These are phyloP conservation scores for Plestiodon gilberti DNA, from an alignment of 2,113 vertebrate genomes.

Conservation along the genomic window DNA sequence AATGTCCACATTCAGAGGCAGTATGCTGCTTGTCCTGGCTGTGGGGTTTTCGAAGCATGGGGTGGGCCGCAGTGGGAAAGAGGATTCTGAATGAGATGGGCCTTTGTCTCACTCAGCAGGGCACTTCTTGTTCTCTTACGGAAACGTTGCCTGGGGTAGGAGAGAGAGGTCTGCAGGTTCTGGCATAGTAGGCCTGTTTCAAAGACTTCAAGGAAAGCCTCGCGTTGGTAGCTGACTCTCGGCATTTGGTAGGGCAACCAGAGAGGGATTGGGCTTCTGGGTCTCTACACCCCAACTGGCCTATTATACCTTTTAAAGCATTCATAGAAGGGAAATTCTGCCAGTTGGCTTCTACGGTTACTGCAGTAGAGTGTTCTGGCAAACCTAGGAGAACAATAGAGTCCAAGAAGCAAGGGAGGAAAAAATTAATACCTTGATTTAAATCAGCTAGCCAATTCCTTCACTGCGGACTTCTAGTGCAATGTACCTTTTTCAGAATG, in stretches of 20 bases:
- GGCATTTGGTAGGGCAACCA: no score
- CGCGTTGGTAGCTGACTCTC: constrained; percentile 51
- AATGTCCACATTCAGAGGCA: no score
- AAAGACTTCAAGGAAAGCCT: constrained; percentile 28
- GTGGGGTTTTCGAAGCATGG: no score
- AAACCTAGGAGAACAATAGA: neutral
- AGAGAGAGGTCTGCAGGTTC: neutral
- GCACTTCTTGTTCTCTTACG: no score
- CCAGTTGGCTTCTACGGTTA: neutral
- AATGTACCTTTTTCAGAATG: constrained; percentile 53
- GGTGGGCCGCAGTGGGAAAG: no score
- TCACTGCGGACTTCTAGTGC: neutral
- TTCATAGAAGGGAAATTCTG: neutral
- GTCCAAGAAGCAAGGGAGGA: neutral
- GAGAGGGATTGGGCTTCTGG: neutral
- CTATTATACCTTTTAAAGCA: neutral
- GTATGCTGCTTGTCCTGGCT: no score
- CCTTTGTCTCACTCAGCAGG: no score
- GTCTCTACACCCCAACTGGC: no score
- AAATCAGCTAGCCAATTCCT: neutral
- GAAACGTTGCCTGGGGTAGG: no score
- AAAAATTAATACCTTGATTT: neutral
- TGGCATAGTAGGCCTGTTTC: constrained; percentile 21
- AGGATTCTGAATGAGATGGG: no score
- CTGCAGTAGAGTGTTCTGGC: neutral